These are phyloP conservation scores for Centrocercus urophasianus DNA, from an alignment of 2,113 vertebrate species.

Conservation along the genomic window DNA sequence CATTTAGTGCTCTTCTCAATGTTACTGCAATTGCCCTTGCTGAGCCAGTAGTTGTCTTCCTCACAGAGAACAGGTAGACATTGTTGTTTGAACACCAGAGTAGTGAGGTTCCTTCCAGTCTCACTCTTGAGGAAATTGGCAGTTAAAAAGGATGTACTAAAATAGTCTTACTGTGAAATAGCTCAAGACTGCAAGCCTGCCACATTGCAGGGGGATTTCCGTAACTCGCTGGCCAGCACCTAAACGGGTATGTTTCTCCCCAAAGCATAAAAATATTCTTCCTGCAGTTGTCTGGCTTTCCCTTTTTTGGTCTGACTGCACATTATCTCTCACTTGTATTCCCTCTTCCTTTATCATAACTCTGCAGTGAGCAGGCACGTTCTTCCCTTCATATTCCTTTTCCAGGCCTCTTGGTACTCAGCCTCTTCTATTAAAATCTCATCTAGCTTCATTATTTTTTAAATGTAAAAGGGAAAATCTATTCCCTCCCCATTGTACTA, in stretches of 20 bases:
- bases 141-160: neutral
- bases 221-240: neutral
- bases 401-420: neutral
- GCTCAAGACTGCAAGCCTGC: neutral
- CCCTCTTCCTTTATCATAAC: neutral
- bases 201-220: neutral
- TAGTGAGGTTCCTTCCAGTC: neutral
- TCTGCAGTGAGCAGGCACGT: neutral
- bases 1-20: neutral
- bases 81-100: neutral
- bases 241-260: neutral
- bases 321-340: neutral
- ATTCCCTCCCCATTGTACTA: constrained; percentile 9
- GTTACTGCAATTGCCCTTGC: neutral
- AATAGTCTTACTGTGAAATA: neutral
- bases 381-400: neutral
- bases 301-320: neutral
- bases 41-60: neutral
- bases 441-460: constrained; percentile 58
- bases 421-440: constrained; percentile 36
- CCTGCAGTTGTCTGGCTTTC: neutral
- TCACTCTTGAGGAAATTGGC: neutral
- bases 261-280: neutral
- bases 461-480: constrained; percentile 20
- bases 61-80: neutral